Base-by-base conservation (phyloP, 2,888 invertebrate genomes). In the Entomobrya proxima region DNA sequence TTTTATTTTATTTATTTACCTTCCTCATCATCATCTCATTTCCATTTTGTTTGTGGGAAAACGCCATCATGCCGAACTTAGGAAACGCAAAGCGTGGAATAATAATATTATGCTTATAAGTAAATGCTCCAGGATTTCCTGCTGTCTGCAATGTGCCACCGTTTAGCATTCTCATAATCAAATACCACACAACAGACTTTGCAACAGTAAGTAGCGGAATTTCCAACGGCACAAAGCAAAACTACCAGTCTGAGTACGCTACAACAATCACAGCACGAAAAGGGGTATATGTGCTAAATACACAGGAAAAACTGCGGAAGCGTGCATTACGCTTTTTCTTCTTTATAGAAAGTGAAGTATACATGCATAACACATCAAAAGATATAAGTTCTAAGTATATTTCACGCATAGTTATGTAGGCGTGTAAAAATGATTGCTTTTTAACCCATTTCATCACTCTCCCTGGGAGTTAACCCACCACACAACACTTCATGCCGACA, bases 401-500 rank as follows among this genome's bases (percentile, higher is more conserved):
- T n/a, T n/a, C n/a, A n/a, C n/a, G n/a, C n/a, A n/a, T 50, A 3
- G 4, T 50, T 18, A 50, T 18, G 50, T 50, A 50, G 18, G 50
- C 50, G 21, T 50, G 50, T 50, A 50, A 18, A 50, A 50, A 50
- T 50, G 69, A 40, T 37, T 40, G 44, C 44, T 18, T 67, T 44
- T 69, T 69, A 69, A 6, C 69, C 64, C 13, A 21, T 69, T 69
- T 69, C 69, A 69, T 44, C 69, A 69, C 40, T 69, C 47, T 50
- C 44, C 40, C 69, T n/a, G 69, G 69, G 69, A 37, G 69, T 44
- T 27, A 69, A 7, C 50, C 69, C 67, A 37, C 7, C 50, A 50
- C 50, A 50, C 50, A 6, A 18, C 18, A 50, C 50, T 50, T 18
- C 69, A 32, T 24, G 21, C 24, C 24, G 44, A 27, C 69, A 40